Base-by-base conservation (phyloP, 2,797 vertebrate genomes). In the Alca torda region DNA sequence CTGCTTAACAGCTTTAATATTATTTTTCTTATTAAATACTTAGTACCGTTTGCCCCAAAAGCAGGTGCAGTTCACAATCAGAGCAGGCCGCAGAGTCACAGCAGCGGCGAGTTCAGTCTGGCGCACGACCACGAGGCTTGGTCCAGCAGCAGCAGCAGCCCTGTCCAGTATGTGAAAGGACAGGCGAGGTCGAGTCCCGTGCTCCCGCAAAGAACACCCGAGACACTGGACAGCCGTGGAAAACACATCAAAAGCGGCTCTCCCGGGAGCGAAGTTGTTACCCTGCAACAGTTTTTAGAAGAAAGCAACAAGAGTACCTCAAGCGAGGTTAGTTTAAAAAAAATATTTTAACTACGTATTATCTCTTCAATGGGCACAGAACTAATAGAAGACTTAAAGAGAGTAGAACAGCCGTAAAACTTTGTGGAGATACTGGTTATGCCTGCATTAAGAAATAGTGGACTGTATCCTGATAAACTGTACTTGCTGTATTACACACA, bases 61-160 rank as follows among this genome's bases (percentile, higher is more conserved):
- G 95, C 98, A 99, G 99, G 99, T 97, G 97, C 98, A 30, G 45
- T 98, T 96, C 99, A 98, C 94, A 99, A 98, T 95, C 98, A 98
- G 90, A 99, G 99, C 98, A 97, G 99, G 73, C 99, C 99, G 14
- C 99, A 99, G 69, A 99, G 99, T 39, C 99, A 99, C 98, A 99
- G 99, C 98, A 99, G 99, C 16, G 99, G 99, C 10, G 99, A 99
- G 96, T 99, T 99, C 96, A 99, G 99, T 88, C 97, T 99, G 56
- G 98, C 98, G 35, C 97, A 99, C 63, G 99, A 99, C 89, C 98
- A 98, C 41, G 99, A 99, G 90, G 98, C 98, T 41, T 99, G 99
- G 99, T 99, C 99, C 84, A 99, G 98, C 97, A 98, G 98, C 74
- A 98, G 99, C 54, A 99, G 99, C 97, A 99, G 99, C 97, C 99